A percentile compares a stretch with the other conserved stretches of the same genome.
Evolutionary conservation across 2,797 vertebrate species (phyloP).

Genomic region (Pristis pectinata): DNA sequence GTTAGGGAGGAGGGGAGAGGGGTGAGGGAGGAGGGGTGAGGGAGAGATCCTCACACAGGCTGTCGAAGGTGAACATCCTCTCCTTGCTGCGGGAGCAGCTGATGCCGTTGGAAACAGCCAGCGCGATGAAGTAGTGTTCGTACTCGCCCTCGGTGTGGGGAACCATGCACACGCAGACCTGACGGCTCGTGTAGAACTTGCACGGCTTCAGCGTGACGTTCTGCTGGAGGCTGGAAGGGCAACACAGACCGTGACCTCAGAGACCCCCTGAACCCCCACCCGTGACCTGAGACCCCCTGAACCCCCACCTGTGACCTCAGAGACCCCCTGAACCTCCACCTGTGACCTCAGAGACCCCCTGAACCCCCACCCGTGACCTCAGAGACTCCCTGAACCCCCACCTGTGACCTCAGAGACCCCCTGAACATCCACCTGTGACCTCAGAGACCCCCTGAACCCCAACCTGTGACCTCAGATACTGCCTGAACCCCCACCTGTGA

Average conservation of each 20-base stretch:
- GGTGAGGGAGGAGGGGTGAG: conserved; percentile 49
- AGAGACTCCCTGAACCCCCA: conserved; percentile 54
- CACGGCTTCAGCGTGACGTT: conserved; percentile 45
- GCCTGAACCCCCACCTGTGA: conserved; percentile 62
- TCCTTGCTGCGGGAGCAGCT: conserved; percentile 52
- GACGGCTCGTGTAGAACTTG: conserved; percentile 52
- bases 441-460: conserved; percentile 47
- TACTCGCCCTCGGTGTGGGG: conserved; percentile 48
- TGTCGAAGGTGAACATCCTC: conserved; percentile 47
- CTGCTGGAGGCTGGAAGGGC: conserved; percentile 31
- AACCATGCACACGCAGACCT: conserved; percentile 64
- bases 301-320: conserved; percentile 52
- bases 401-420: too few relatives aligned
- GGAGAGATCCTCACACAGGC: conserved; percentile 61
- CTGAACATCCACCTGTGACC: conserved; percentile 59
- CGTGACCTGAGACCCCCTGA: conserved; percentile 58
- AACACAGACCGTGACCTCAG: too few relatives aligned
- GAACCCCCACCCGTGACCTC: conserved; percentile 52
- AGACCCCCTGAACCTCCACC: conserved; percentile 56
- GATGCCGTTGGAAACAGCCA: conserved; percentile 58
- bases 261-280: conserved; percentile 54
- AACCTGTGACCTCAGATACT: conserved; percentile 60
- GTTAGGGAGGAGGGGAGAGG: conserved; percentile 45
- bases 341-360: conserved; percentile 29
- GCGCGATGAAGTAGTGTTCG: conserved; percentile 48